Conservation (phyloP, 2,113 vertebrate genomes). For the Pseudonaja textilis region DNA sequence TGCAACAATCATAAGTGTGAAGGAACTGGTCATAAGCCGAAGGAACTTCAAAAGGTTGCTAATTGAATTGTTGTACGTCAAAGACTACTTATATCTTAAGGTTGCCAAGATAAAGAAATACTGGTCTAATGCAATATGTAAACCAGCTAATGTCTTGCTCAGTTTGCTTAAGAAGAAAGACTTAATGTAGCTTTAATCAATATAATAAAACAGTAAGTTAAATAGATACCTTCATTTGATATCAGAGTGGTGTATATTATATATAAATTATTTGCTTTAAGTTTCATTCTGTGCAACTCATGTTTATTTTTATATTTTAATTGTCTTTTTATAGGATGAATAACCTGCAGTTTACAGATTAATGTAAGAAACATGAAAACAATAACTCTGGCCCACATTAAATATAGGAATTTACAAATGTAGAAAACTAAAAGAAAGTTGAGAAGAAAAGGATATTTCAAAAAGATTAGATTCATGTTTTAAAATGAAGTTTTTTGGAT, state of each 20-base stretch:
- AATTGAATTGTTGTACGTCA: not conserved
- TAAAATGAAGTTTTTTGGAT: not conserved
- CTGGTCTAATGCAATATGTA: not conserved
- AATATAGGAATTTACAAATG: not conserved
- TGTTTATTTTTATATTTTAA: not conserved
- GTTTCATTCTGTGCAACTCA: conserved; percentile 30
- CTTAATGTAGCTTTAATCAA: not conserved
- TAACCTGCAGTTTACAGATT: not conserved
- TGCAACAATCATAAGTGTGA: not conserved
- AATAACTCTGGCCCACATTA: not conserved
- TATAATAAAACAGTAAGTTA: not conserved
- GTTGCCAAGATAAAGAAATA: not conserved
- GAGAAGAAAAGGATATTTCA: not conserved
- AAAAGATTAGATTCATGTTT: not conserved
- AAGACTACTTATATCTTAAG: not conserved
- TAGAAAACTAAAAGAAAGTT: not conserved
- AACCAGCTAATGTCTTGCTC: not conserved
- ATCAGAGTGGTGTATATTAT: rapidly evolving
- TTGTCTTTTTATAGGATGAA: not conserved
- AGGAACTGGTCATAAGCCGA: not conserved
- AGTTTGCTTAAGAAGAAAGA: not conserved
- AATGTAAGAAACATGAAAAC: not conserved
- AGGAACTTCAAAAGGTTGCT: not conserved
- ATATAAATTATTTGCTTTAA: not conserved
- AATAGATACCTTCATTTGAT: not conserved